These are phyloP conservation scores for Willowsia nigromaculata DNA, from an alignment of 2,888 invertebrate genomes.

Conservation along the genomic window DNA sequence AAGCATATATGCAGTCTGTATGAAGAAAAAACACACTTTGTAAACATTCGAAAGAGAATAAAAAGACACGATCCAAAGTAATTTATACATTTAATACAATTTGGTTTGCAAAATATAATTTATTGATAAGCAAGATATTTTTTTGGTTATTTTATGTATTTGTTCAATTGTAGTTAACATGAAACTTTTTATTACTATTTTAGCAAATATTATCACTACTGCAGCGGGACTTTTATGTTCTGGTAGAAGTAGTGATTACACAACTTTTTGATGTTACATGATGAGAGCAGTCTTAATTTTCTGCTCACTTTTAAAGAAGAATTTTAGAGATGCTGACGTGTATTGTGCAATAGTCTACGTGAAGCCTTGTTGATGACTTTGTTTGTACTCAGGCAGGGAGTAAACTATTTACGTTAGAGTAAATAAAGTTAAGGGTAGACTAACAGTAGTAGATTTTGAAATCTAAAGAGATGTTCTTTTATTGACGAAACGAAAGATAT, in stretches of 20 bases:
- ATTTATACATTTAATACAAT: neutral
- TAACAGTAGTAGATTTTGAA: neutral
- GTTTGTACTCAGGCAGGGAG: neutral
- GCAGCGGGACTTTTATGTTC: neutral
- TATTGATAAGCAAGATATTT: neutral
- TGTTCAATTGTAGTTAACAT: neutral
- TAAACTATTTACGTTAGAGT: slow-evolving; percentile 3
- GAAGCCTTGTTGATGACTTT: neutral
- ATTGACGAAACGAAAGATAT: neutral
- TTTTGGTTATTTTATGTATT: neutral
- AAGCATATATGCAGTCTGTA: neutral
- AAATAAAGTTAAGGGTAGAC: neutral
- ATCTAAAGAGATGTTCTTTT: neutral
- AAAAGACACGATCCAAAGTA: neutral
- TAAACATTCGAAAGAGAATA: neutral
- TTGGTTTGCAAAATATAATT: too few species aligned
- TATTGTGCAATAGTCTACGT: neutral
- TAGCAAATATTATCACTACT: neutral
- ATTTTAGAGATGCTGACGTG: neutral
- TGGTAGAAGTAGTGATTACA: neutral
- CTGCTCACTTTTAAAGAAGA: neutral
- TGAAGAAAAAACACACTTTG: neutral
- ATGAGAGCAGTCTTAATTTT: neutral
- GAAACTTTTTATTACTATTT: neutral
- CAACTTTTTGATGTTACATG: neutral